These are phyloP conservation scores for Anthophora plumipes DNA, from an alignment of 2,888 invertebrate species.

Conservation along the genomic window DNA sequence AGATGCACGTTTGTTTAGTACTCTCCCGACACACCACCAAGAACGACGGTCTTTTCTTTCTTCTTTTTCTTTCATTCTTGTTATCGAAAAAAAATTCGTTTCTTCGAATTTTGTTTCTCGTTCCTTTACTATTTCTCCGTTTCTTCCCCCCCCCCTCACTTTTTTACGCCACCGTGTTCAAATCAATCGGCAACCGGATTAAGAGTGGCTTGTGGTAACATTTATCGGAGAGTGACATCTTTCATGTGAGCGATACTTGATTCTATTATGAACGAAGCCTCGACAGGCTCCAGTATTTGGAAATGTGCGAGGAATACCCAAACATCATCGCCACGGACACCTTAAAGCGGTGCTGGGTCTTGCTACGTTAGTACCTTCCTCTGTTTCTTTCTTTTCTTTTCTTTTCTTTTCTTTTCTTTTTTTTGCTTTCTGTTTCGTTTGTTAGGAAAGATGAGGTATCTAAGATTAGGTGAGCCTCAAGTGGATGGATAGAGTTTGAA, in stretches of 20 bases:
- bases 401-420: too few species aligned
- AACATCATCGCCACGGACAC: conserved; percentile 76
- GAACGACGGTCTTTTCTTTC: conserved; percentile 64
- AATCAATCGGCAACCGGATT: conserved; percentile 1
- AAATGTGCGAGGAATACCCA: conserved; percentile 77
- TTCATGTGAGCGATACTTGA: conserved; percentile 51
- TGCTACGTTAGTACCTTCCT: conserved; percentile 76
- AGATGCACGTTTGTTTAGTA: conserved; percentile 81
- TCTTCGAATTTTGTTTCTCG: neutral
- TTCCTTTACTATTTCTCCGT: too few species aligned
- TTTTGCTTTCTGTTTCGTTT: neutral
- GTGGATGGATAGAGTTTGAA: neutral
- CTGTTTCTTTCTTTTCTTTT: neutral
- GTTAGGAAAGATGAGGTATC: neutral
- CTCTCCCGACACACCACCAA: conserved; percentile 75
- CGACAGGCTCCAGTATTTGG: conserved; percentile 57
- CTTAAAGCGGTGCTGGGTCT: conserved; percentile 77
- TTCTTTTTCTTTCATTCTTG: conserved; percentile 36
- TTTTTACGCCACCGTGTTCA: neutral
- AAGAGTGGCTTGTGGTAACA: neutral
- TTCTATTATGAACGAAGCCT: conserved; percentile 59
- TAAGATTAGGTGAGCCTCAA: neutral
- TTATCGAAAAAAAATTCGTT: conserved; percentile 33
- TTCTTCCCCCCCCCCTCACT: neutral
- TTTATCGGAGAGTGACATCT: conserved; percentile 35